Percentiles rank a stretch among this genome's conserved stretches.
Evolutionary conservation across 1,140 invertebrate genomes (phyloP).

Genomic region (Drosophila arawakana): DNA sequence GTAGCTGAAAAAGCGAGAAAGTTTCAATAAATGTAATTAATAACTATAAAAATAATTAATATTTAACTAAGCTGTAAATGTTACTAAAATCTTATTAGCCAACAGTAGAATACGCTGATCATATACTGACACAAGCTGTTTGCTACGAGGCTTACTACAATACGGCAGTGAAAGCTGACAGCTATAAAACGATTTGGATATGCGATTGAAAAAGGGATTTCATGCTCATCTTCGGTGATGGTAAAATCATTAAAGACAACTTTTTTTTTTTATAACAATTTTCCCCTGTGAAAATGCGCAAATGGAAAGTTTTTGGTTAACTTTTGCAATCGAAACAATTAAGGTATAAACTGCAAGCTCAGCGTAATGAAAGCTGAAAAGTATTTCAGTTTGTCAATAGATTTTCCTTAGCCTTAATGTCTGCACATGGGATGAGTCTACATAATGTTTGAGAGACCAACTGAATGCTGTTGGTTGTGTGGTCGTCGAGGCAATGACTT

Average conservation of each 20-base stretch:
- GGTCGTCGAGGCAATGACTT: constrained; percentile 29
- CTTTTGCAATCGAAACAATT: constrained; percentile 67
- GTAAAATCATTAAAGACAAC: constrained; percentile 33
- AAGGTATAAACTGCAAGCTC: constrained; percentile 55
- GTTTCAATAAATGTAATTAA: too few species aligned
- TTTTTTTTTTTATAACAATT: constrained; percentile 38
- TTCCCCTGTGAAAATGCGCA: constrained; percentile 62
- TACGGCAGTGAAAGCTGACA: constrained; percentile 14
- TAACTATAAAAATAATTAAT: too few species aligned
- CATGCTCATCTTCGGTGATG: constrained; percentile 15
- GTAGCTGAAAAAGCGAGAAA: background rate
- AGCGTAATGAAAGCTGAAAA: constrained; percentile 44
- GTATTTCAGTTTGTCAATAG: constrained; percentile 17
- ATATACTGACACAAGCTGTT: background rate
- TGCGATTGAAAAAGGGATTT: constrained; percentile 22
- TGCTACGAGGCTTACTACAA: background rate
- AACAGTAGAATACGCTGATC: background rate
- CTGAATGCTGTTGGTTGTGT: constrained; percentile 37
- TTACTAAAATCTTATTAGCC: too few species aligned
- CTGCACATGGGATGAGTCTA: constrained; percentile 15
- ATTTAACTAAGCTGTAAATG: too few species aligned
- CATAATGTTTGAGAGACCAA: constrained; percentile 6
- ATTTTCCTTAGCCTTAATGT: constrained; percentile 41
- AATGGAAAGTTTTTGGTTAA: constrained; percentile 58
- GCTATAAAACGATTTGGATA: constrained; percentile 6